These are phyloP conservation scores for Dinocampus coccinellae DNA, from an alignment of 2,888 invertebrate genomes.

Conservation along the genomic window DNA sequence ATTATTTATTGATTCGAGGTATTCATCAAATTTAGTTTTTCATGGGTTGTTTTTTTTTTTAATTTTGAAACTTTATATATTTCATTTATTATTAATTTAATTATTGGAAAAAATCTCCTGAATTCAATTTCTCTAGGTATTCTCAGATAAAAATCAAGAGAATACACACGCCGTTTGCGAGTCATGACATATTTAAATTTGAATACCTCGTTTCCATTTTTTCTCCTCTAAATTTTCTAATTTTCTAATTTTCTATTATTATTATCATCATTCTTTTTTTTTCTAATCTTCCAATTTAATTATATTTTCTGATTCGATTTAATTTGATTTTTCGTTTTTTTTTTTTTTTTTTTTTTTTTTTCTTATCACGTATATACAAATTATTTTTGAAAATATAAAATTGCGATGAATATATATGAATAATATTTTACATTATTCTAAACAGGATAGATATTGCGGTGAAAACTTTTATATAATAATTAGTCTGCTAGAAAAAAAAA, in stretches of 20 bases:
- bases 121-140: too few relatives aligned
- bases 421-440: neutral
- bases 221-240: too few relatives aligned
- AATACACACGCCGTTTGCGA: neutral
- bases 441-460: neutral
- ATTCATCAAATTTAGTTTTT: neutral
- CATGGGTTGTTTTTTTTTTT: neutral
- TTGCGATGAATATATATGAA: neutral
- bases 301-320: neutral
- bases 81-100: too few relatives aligned
- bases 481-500: neutral
- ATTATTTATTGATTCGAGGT: neutral
- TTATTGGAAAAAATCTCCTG: too few relatives aligned
- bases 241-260: too few relatives aligned
- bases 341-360: neutral
- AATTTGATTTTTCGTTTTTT: neutral
- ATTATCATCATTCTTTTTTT: too few relatives aligned
- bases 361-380: neutral
- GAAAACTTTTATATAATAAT: neutral
- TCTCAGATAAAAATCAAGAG: too few relatives aligned
- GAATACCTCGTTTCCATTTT: neutral
- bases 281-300: too few relatives aligned
- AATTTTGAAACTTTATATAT: too few relatives aligned
- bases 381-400: neutral
- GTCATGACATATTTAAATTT: neutral